Base-by-base conservation (phyloP, 2,113 vertebrate species). In the Dendrocopos noguchii region DNA sequence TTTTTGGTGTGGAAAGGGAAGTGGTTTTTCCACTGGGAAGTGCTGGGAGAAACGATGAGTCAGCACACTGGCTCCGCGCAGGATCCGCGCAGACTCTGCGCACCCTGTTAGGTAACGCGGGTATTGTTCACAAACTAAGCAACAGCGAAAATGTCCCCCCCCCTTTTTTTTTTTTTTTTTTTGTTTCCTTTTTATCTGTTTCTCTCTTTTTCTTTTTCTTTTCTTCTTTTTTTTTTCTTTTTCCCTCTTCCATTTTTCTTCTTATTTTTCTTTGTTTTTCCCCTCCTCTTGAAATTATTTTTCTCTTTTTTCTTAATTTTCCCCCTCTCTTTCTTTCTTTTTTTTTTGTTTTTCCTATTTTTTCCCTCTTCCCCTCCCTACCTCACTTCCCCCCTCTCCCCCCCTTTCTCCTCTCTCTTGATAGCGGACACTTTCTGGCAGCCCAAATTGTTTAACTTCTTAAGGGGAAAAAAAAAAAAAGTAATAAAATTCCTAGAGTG, bases 271-370 rank as follows among this genome's bases (percentile, higher is more conserved):
- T 47, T 11, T 12, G n/a, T 44, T 21, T 47, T 44, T 16, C 6
- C 39, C 42, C 42, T 44, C 42, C 15, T 44, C 13, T 44, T 33
- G 15, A 86, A 79, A 79, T 15, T 4, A 6, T 36, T 63, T 47
- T 47, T 47, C 10, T 47, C 47, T 47, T 47, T 47, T 39, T 39
- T 39, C 39, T 39, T 39, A 10, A 9, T 1, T 7, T 21, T 22
- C 46, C 44, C 36, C 36, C 36, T 36, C 36, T 46, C 21, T 61
- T 44, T 1, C 1, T 1, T 6, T 17, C 18, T 3, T 5, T 2
- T 3, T 4, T 17, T 0, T 3, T 24, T 5, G 3, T 1, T 11
- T 17, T 2, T 1, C 21, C 31, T 7, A 3, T 4, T 12, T 19
- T 10, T 7, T 4, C 2, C 2, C 9, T 27, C 20, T 3, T 1